Evolutionary conservation across 2,797 vertebrate species (phyloP), one percentile per base, ranked within the genome.

Genomic region (Syncerus caffer): DNA sequence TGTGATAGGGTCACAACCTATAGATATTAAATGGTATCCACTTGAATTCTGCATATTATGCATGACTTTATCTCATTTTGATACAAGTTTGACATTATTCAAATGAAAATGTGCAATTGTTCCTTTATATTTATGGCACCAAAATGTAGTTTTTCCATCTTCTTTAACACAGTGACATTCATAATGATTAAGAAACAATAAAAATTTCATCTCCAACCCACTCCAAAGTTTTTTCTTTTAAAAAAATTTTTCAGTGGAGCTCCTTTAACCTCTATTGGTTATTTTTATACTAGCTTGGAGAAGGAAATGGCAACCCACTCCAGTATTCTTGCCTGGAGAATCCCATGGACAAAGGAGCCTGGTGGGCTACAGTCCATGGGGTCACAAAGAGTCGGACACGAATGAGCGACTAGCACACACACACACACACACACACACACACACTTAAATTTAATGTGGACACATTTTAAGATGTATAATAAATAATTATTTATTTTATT

Each of bases 401-500:
- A 67, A 19, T 67, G 64, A 38, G n/a, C 0, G 0, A 67, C 64
- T 67, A 38, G 34, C 62, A 34, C n/a, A 34, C 62, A 34, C 62
- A 67, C n/a, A 67, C 62, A 64, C 60, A 60, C 50, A 14, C 50
- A 13, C 10, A 2, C 10, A 57, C 23, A 13, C 25, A 60, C 60
- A 34, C 62, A 64, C 31, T 91, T 95, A 58, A 94, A 86, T 93
- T 19, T 92, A 45, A 95, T n/a, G 89, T 92, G 45, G 23, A 74
- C 55, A 90, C 11, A 83, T 89, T 93, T 96, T 90, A 71, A 89
- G 11, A 34, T 90, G 5, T 85, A 13, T 89, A 80, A 58, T 71
- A 93, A 94, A 85, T 89, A 94, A 25, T 21, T 58, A 92, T 90
- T 60, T 85, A 85, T 90, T 87, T 93, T 38, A 58, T 89, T 93